Evolutionary conservation across 2,888 invertebrate genomes (phyloP), one percentile per base, ranked within the genome.

Genomic region (Electrophaes corylata): DNA sequence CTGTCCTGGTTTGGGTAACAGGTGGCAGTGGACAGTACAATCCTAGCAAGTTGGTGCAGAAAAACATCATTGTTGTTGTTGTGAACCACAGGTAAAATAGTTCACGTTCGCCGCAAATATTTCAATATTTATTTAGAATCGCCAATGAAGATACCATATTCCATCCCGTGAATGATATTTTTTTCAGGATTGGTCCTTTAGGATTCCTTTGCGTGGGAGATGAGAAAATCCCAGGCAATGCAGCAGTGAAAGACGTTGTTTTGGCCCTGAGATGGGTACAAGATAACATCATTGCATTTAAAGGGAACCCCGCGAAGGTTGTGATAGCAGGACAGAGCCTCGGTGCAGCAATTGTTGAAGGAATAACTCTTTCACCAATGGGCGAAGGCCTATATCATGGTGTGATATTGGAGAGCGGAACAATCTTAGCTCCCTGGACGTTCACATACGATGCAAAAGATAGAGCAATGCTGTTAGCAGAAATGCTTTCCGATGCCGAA

Each of bases 211-310:
- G 91, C 52, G 64, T 81, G 2, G 73, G 73, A 33, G 76, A 84
- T 33, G 84, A 86, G 19, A 69, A 72, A 55, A 79, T 86, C 43
- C 86, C 91, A 12, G 91, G 91, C 5, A 91, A 91, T 40, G 84
- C 82, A 1, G 91, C 85, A 1, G 73, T 80, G 0, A 91, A 90
- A 62, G 91, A 91, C 55, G 79, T 84, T 0, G 76, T 90, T 0
- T 50, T 80, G 37, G 91, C 87, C 0, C 59, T 91, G 39, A 72
- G 88, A 40, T 91, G 91, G 91, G 75, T 89, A 1, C 72, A 84
- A 45, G 91, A 91, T 55, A 91, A 91, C 59, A 88, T 91, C 4
- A 73, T 83, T 1, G 91, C 90, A 0, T 91, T 91, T 53, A 76
- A 79, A 54, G 91, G 91, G n/a, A 84, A 86, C 55, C 78, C 91